Base-by-base conservation (phyloP, 2,888 invertebrate genomes). In the Phengaris alcon region DNA sequence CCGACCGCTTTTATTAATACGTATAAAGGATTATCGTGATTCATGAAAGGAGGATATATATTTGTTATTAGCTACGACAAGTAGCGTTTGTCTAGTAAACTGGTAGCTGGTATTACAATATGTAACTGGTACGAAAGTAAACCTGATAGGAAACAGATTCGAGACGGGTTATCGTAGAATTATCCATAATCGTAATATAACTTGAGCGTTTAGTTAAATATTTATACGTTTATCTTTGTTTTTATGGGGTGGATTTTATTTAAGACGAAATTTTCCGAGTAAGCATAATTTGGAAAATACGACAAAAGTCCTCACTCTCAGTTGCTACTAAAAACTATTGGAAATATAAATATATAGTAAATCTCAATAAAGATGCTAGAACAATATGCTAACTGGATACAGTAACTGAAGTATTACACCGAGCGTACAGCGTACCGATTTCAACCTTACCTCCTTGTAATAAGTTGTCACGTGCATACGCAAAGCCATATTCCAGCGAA, bases 401-500 rank as follows among this genome's bases (percentile, higher is more conserved):
- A 35, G 48, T 15, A 59, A 22, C 35, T 35, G 13, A 35, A 72
- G 54, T 54, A 52, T 51, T 52, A 13, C 13, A 51, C 51, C 6
- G 10, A 52, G 10, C 35, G 54, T 12, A 35, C 54, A 4, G n/a
- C n/a, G n/a, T 12, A 54, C 10, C 72, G 54, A 13, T 68, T 22
- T 55, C 12, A 55, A 75, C 69, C 48, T 48, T 75, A 70, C 15
- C 6, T 2, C 69, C 46, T 15, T 8, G 52, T 35, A 10, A 75
- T 76, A 77, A 76, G 79, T 22, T 75, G 70, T 22, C 70, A 70
- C 6, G 51, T 22, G 22, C 4, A 48, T 51, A 48, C 75, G 77
- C 76, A 77, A 79, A 76, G 82, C 83, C 84, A 84, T 85, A 85
- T 85, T 86, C 84, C 81, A 84, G 80, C 80, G 82, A 80, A 81